Evolutionary conservation across 2,797 vertebrate genomes (phyloP).

Genomic region (Schizopygopsis malacanthus): DNA sequence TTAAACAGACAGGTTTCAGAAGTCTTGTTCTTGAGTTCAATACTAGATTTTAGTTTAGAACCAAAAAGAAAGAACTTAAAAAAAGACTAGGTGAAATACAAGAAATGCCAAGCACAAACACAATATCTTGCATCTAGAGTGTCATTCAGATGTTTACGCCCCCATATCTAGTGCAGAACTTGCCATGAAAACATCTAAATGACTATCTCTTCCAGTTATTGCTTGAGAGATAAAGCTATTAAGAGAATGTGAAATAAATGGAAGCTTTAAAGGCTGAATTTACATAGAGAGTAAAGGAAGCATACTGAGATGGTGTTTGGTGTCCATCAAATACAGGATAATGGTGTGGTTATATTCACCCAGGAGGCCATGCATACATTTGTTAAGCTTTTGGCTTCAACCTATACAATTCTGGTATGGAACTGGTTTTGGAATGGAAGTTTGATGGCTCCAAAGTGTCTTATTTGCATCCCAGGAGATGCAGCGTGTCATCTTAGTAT

Average conservation of each 20-base stretch:
- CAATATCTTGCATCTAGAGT: not conserved
- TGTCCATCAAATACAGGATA: constrained; percentile 50
- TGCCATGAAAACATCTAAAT: constrained; percentile 18
- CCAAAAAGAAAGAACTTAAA: too few relatives aligned
- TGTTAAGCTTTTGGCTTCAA: constrained; percentile 63
- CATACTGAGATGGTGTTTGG: constrained; percentile 47
- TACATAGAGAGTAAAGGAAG: constrained; percentile 33
- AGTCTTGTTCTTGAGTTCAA: constrained; percentile 42
- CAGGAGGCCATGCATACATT: constrained; percentile 46
- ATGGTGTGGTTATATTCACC: constrained; percentile 53
- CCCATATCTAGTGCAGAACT: constrained; percentile 3
- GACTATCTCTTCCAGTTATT: constrained; percentile 1
- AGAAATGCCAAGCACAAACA: not conserved
- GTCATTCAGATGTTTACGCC: constrained; percentile 4
- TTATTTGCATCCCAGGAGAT: constrained; percentile 27
- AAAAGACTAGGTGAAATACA: not conserved
- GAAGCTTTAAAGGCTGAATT: constrained; percentile 45
- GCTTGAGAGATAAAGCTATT: constrained; percentile 9
- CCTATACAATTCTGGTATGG: constrained; percentile 70
- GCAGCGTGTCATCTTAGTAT: not conserved
- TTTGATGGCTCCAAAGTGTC: too few relatives aligned
- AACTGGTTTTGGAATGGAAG: too few relatives aligned
- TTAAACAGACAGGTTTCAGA: constrained; percentile 63
- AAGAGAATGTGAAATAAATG: constrained; percentile 50
- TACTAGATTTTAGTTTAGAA: constrained; percentile 7